Evolutionary conservation across 2,797 vertebrate species (phyloP), one percentile per base, ranked within the genome.

Genomic region (Sebastolobus alascanus): DNA sequence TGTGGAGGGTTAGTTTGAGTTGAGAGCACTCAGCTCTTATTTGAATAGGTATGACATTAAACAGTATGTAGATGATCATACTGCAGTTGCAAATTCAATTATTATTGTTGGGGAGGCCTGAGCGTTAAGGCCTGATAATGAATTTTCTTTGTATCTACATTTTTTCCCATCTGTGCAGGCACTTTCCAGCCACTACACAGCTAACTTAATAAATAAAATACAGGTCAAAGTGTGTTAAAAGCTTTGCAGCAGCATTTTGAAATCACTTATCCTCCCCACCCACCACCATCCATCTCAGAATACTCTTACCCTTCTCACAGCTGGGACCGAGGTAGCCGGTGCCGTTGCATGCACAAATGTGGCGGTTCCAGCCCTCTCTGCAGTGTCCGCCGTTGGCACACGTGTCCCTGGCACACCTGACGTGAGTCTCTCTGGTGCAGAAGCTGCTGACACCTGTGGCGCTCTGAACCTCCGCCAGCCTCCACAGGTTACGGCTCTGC

Each of bases 301-400:
- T 46, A 46, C 43, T 56, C 96, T 95, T 91, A 98, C 97, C 98
- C 82, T 96, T 96, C 90, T 98, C 97, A 35, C 98, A 99, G 93
- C 94, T 96, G 74, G 93, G 93, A 6, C 98, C 98, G 73, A 97
- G 93, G 92, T 95, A 98, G 68, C 97, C 98, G 0, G 97, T 99
- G 52, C 96, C 96, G 0, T 96, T 90, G 84, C 98, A 99, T 92
- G 98, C 97, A 35, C 98, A 99, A 75, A 98, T 89, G 78, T 97
- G 97, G 9, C 98, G 97, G 94, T 99, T 99, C 98, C 98, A 99
- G 64, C 98, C 98, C 79, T 99, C 98, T 0, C 93, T 93, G 88
- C 98, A 99, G 50, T 95, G 80, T 0, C 97, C 97, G 0, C 97
- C 96, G 1, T 98, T 97, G 38, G 91, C 94, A 13, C 98, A 99